A percentile compares a stretch with the other conserved stretches of the same genome.
phyloP scores from a whole-genome alignment of 2,797 vertebrate species.

The Carduelis carduelis region DNA sequence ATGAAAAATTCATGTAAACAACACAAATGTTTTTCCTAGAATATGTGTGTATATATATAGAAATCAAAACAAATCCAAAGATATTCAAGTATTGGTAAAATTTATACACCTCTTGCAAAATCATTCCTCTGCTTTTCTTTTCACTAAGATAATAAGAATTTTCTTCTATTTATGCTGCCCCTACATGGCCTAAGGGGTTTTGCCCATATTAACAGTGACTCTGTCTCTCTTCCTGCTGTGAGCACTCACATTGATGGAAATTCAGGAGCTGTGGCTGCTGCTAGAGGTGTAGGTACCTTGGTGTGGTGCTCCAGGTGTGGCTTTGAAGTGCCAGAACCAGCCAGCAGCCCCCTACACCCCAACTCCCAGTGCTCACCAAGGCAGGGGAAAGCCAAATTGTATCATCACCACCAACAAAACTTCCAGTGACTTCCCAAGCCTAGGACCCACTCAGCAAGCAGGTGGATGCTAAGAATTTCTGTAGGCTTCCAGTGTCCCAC shows the following conservation, averaged over 20 bases:
- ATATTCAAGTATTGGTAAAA: neutral
- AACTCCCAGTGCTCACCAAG: neutral
- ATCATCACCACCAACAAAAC: neutral
- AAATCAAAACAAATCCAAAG: neutral
- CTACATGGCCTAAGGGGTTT: neutral
- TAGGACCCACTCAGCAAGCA: neutral
- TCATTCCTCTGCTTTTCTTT: neutral
- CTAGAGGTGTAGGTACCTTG: neutral
- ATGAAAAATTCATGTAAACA: neutral
- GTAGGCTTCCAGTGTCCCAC: neutral
- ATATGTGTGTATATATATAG: fast-evolving
- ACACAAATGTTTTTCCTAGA: neutral
- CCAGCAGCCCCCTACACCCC: neutral
- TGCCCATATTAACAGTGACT: neutral
- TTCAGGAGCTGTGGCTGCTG: neutral
- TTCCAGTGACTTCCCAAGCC: neutral
- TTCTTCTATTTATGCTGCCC: neutral
- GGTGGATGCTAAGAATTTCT: neutral
- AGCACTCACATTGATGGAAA: fast-evolving
- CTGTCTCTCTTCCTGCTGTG: neutral
- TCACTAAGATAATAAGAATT: neutral
- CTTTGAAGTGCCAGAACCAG: neutral
- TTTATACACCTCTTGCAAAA: neutral
- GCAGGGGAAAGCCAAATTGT: neutral
- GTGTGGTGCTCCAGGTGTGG: neutral